Conservation (phyloP, 2,888 invertebrate species). For the Dicycla oo region DNA sequence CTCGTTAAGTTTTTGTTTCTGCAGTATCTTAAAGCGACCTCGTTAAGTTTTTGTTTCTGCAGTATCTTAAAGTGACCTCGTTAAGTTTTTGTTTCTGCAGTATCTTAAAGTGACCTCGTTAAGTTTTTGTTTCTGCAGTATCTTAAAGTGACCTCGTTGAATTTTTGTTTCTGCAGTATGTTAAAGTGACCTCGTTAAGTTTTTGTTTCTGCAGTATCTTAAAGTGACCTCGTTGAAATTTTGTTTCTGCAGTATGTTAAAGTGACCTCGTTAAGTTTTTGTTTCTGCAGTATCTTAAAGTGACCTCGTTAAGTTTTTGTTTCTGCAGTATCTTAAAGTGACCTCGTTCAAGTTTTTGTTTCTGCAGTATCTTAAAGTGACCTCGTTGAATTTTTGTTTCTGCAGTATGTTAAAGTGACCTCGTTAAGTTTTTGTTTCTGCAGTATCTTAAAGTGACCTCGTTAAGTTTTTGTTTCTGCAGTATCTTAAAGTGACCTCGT, state of each 20-base stretch:
- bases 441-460: neutral
- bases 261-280: no score
- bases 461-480: no score
- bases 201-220: neutral
- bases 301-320: no score
- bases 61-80: neutral
- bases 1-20: no score
- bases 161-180: neutral
- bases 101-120: neutral
- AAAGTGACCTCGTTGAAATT: constrained; percentile 7
- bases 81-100: no score
- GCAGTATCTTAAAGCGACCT: neutral
- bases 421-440: no score
- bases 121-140: neutral
- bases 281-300: neutral
- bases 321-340: neutral
- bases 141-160: neutral
- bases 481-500: neutral
- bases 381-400: no score
- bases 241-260: neutral
- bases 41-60: no score
- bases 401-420: neutral
- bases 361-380: neutral
- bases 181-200: constrained; percentile 5
- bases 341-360: no score